Conservation (phyloP, 2,113 vertebrate species). For the Galbula dea region DNA sequence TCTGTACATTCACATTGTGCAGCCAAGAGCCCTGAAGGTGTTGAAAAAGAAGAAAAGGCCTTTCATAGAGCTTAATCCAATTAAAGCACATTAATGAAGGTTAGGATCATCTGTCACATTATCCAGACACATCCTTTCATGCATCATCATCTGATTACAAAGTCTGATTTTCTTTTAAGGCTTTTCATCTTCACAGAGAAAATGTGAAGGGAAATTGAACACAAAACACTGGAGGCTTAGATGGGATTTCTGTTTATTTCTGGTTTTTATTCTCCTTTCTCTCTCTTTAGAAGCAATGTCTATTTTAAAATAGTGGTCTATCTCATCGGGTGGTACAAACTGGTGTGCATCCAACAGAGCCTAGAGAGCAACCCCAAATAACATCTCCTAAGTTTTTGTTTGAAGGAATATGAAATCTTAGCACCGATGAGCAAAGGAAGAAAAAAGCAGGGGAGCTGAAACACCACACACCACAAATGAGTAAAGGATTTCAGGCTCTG, state of each 20-base stretch:
- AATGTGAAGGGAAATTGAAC: conserved; percentile 13
- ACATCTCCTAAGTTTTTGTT: background rate
- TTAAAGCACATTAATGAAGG: conserved; percentile 64
- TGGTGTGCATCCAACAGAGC: background rate
- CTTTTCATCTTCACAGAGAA: conserved; percentile 27
- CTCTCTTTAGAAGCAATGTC: background rate
- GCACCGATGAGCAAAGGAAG: background rate
- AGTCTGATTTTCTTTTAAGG: conserved; percentile 26
- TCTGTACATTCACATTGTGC: conserved; percentile 10
- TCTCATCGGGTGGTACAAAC: background rate
- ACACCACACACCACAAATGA: background rate
- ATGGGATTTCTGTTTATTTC: background rate
- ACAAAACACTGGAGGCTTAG: background rate
- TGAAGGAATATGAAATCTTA: background rate
- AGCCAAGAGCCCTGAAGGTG: conserved; percentile 45
- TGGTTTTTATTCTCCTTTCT: fast-evolving
- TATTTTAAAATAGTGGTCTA: background rate
- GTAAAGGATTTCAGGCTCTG: background rate
- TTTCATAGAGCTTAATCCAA: conserved; percentile 61
- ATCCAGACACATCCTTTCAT: conserved; percentile 50
- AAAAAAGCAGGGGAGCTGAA: background rate
- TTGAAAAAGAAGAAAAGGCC: conserved; percentile 47
- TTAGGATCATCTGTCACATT: conserved; percentile 63
- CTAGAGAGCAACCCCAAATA: background rate
- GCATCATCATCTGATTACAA: conserved; percentile 49